Conservation (phyloP, 1,140 invertebrate species). For the Euwallacea similis region DNA sequence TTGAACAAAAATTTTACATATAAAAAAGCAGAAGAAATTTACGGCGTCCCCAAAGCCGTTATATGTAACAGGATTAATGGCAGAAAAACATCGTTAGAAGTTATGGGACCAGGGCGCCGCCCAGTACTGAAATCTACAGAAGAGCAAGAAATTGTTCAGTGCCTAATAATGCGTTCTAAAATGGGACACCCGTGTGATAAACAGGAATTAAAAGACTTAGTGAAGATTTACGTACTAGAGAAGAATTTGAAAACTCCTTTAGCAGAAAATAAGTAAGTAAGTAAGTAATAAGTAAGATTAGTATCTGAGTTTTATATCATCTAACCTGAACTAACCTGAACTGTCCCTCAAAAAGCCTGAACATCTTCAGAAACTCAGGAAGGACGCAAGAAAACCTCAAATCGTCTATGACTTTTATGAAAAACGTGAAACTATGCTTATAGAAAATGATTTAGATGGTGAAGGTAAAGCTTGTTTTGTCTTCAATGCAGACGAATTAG, state of each 20-base stretch:
- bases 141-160: constrained; percentile 28
- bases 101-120: constrained; percentile 1
- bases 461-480: constrained; percentile 27
- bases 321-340: neutral
- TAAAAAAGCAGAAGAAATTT: constrained; percentile 16
- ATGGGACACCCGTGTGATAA: constrained; percentile 25
- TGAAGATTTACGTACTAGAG: constrained; percentile 20
- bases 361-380: constrained; percentile 36
- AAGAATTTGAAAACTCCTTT: constrained; percentile 30
- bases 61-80: constrained; percentile 32
- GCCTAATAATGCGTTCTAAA: constrained; percentile 25
- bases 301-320: constrained; percentile 31
- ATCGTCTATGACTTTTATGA: constrained; percentile 39
- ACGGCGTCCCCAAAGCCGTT: constrained; percentile 25
- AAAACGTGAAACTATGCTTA: constrained; percentile 20
- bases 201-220: constrained; percentile 18
- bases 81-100: constrained; percentile 24
- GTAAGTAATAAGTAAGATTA: constrained; percentile 34
- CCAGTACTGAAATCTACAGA: neutral
- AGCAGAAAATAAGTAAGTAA: constrained; percentile 27
- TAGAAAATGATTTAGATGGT: neutral
- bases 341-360: constrained; percentile 36
- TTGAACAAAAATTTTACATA: constrained; percentile 32
- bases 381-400: constrained; percentile 34
- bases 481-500: constrained; percentile 36